Conservation (phyloP, 2,888 invertebrate species). For the Conistra vaccinii region DNA sequence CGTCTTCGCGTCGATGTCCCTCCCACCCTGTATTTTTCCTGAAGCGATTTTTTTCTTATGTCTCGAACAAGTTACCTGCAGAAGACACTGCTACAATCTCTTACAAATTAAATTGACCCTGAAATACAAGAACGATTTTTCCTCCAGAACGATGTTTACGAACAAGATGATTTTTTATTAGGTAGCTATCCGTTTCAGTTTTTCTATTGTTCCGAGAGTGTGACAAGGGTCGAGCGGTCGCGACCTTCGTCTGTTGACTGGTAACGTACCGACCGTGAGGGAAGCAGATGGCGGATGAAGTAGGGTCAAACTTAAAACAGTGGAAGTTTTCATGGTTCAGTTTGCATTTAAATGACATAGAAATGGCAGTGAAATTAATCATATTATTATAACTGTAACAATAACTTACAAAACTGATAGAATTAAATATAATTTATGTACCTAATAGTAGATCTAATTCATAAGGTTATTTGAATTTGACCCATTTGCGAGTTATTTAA, state of each 20-base stretch:
- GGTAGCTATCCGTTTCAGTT: not conserved
- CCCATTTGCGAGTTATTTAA: not conserved
- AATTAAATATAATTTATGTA: no score
- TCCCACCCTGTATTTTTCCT: no score
- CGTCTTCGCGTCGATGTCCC: no score
- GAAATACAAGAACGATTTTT: not conserved
- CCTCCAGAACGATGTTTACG: not conserved
- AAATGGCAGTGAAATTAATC: not conserved
- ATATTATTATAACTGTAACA: not conserved
- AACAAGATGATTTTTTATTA: not conserved
- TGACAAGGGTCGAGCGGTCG: not conserved
- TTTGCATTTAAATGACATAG: not conserved
- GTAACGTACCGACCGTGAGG: not conserved
- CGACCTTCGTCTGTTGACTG: not conserved
- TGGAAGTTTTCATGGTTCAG: not conserved
- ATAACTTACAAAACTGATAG: not conserved
- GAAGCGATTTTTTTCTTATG: not conserved
- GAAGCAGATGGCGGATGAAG: not conserved
- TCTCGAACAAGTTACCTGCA: no score
- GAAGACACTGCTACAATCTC: not conserved
- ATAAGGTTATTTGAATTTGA: not conserved
- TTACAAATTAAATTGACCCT: not conserved
- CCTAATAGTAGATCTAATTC: not conserved
- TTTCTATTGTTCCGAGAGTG: conserved; percentile 39
- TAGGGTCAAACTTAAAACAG: not conserved